A percentile compares a stretch with the other conserved stretches of the same genome.
Evolutionary conservation across 2,797 vertebrate species (phyloP).

Genomic region (Arrhamphus sclerolepis): DNA sequence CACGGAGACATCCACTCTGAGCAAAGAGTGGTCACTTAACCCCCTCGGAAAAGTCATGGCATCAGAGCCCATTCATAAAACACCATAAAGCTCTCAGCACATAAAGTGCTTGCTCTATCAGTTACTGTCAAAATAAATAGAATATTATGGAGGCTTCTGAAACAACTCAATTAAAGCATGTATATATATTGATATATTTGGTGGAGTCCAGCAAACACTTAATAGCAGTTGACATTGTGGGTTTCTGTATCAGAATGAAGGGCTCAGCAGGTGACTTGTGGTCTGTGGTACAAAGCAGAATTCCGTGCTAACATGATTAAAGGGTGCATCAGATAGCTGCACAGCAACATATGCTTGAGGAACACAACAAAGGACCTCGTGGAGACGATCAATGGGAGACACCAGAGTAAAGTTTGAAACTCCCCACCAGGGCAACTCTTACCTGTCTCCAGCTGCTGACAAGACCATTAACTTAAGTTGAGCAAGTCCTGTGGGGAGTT

Average conservation of each 20-base stretch:
- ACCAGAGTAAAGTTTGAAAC: slow-evolving; percentile 65
- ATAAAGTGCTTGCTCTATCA: slow-evolving; percentile 27
- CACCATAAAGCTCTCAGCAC: slow-evolving; percentile 60
- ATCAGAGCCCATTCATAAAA: slow-evolving; percentile 56
- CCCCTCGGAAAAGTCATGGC: slow-evolving; percentile 41
- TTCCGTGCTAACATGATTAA: slow-evolving; percentile 69
- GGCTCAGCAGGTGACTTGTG: slow-evolving; percentile 63
- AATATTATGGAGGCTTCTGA: slow-evolving; percentile 20
- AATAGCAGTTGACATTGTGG: slow-evolving; percentile 41
- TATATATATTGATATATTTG: slow-evolving; percentile 9
- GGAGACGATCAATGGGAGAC: slow-evolving; percentile 51
- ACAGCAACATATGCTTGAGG: slow-evolving; percentile 42
- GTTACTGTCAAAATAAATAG: slow-evolving; percentile 26
- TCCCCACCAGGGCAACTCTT: slow-evolving; percentile 61
- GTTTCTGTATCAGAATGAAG: slow-evolving; percentile 49
- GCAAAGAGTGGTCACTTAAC: slow-evolving; percentile 57
- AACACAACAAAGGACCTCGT: slow-evolving; percentile 47
- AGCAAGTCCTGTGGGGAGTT: slow-evolving; percentile 75
- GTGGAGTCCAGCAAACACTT: slow-evolving; percentile 47
- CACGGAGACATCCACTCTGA: slow-evolving; percentile 52
- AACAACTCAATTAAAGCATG: slow-evolving; percentile 42
- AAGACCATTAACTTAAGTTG: slow-evolving; percentile 77
- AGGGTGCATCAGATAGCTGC: slow-evolving; percentile 56
- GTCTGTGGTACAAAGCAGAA: slow-evolving; percentile 60
- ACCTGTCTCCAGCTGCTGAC: slow-evolving; percentile 72